A percentile compares a stretch with the other conserved stretches of the same genome.
Conservation (phyloP, 1,140 invertebrate species). For the Papilio polyxenes region DNA sequence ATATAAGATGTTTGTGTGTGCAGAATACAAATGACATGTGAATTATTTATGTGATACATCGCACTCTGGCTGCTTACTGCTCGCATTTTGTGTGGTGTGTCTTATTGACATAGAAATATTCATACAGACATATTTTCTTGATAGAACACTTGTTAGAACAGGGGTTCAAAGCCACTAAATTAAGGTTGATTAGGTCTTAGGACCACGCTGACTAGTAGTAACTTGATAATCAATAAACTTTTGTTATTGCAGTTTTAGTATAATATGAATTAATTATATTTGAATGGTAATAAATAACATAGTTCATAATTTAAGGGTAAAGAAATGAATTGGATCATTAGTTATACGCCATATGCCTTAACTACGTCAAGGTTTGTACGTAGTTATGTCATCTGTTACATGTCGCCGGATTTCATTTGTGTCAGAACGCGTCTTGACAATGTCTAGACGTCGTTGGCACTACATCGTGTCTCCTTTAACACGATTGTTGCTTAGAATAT, state of each 20-base stretch:
- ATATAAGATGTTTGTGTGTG: background rate
- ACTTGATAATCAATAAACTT: too few species aligned
- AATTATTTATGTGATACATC: slow-evolving; percentile 12
- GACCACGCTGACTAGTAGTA: too few species aligned
- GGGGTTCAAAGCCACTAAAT: too few species aligned
- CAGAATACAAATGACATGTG: slow-evolving; percentile 8
- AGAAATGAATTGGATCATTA: slow-evolving; percentile 4
- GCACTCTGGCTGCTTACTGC: background rate
- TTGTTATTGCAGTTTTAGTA: too few species aligned
- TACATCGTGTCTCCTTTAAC: slow-evolving; percentile 24
- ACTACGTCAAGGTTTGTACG: background rate
- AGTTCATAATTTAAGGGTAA: background rate
- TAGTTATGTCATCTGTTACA: background rate
- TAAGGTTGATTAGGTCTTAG: too few species aligned
- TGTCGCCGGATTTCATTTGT: slow-evolving; percentile 22
- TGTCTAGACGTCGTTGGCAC: slow-evolving; percentile 20
- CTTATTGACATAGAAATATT: background rate
- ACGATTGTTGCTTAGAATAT: slow-evolving; percentile 14
- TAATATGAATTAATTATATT: too few species aligned
- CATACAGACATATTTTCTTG: background rate
- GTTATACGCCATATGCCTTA: background rate
- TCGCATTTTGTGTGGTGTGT: background rate
- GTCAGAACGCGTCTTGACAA: slow-evolving; percentile 8
- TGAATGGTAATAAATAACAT: too few species aligned
- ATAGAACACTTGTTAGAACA: too few species aligned